Evolutionary conservation across 92 coral and sea anemone species (phyloP).

Genomic region (Epizoanthus illoricatus): DNA sequence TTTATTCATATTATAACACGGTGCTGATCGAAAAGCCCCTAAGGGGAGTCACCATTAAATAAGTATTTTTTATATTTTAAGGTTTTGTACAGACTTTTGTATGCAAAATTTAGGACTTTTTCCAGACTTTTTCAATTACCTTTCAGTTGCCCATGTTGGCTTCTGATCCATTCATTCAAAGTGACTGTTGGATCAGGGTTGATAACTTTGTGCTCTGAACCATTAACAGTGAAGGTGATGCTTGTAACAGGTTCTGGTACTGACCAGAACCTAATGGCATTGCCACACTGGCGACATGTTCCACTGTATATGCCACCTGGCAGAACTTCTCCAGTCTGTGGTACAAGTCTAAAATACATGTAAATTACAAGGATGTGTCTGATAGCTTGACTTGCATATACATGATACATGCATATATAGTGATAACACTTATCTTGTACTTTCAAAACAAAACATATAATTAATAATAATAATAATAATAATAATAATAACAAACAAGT

Average conservation of each 20-base stretch:
- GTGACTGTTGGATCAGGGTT: conserved; percentile 70
- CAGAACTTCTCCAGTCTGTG: conserved; percentile 57
- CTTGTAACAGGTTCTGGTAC: conserved; percentile 50
- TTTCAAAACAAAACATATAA: neutral
- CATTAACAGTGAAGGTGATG: conserved; percentile 70
- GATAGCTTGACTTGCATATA: neutral
- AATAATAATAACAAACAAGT: no score
- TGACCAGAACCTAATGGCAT: conserved; percentile 59
- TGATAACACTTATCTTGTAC: neutral
- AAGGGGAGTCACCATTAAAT: no score
- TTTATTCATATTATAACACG: no score
- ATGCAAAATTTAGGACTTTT: no score
- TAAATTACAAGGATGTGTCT: neutral
- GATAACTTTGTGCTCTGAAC: conserved; percentile 52
- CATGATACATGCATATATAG: no score
- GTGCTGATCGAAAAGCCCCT: no score
- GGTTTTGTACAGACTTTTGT: no score
- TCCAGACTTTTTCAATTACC: conserved; percentile 41
- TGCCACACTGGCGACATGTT: conserved; percentile 50
- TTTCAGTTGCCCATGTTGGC: conserved; percentile 66
- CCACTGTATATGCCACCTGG: conserved; percentile 67
- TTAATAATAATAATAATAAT: no score
- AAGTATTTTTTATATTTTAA: no score
- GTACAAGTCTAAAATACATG: conserved; percentile 53
- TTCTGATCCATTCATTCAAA: conserved; percentile 81